Conservation (phyloP, 2,113 vertebrate species). For the Rhagologus leucostigma region DNA sequence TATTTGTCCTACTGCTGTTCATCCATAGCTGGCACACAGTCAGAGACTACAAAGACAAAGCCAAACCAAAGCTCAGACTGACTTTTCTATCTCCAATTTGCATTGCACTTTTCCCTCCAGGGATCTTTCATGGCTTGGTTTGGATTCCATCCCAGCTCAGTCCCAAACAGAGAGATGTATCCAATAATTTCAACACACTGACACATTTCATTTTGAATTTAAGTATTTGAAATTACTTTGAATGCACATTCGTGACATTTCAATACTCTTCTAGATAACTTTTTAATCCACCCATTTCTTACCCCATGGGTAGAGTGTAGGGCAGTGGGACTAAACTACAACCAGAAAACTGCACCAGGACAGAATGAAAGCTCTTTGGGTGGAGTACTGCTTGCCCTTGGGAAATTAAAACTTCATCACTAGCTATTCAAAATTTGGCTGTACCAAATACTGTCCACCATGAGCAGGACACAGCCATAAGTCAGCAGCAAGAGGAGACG, state of each 20-base stretch:
- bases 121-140: slow-evolving; percentile 18
- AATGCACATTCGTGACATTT: background rate
- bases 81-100: slow-evolving; percentile 40
- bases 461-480: background rate
- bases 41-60: slow-evolving; percentile 31
- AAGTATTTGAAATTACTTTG: background rate
- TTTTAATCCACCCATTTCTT: background rate
- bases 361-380: background rate
- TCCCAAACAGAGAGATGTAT: background rate
- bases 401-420: background rate
- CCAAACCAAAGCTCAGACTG: slow-evolving; percentile 37
- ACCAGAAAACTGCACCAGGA: background rate
- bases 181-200: background rate
- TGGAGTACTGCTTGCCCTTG: background rate
- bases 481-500: background rate
- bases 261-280: background rate
- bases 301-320: background rate
- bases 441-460: background rate
- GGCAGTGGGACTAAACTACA: background rate
- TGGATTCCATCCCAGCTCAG: slow-evolving; percentile 41
- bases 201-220: background rate
- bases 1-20: slow-evolving; percentile 37
- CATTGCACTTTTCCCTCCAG: slow-evolving; percentile 33
- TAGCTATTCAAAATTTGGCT: background rate
- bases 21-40: slow-evolving; percentile 8